A percentile compares a stretch with the other conserved stretches of the same genome.
These are phyloP conservation scores for Cephus sareptanus DNA, from an alignment of 2,888 invertebrate genomes.

Conservation along the genomic window DNA sequence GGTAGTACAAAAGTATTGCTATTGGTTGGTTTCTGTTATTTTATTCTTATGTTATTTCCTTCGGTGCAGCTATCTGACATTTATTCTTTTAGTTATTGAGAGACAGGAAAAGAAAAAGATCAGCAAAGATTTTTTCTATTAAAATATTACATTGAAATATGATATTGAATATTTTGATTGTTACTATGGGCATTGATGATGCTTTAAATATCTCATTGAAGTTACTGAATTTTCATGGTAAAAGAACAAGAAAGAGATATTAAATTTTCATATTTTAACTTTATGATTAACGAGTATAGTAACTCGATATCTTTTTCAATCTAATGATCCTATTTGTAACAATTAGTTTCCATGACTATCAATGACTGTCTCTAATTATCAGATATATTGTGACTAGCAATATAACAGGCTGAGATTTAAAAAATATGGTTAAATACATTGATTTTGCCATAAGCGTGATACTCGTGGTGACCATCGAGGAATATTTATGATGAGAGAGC, in stretches of 20 bases:
- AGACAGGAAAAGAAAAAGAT: neutral
- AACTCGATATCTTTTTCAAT: neutral
- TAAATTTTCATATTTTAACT: neutral
- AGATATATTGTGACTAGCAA: neutral
- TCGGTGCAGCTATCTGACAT: neutral
- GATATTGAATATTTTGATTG: neutral
- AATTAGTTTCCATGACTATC: neutral
- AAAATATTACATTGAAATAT: neutral
- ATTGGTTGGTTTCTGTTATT: neutral
- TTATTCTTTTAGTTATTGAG: neutral
- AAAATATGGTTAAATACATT: neutral
- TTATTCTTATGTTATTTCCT: neutral
- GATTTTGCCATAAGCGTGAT: neutral
- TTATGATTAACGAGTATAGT: neutral
- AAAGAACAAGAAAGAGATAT: neutral
- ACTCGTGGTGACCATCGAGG: neutral
- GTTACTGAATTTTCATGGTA: neutral
- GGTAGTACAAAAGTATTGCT: neutral
- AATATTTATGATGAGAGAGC: neutral
- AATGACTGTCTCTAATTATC: neutral
- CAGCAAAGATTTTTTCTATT: neutral
- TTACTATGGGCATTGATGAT: neutral
- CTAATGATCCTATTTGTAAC: neutral
- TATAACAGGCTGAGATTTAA: neutral
- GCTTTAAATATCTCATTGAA: too few relatives aligned